Evolutionary conservation across 1,140 invertebrate species (phyloP), one percentile per base, ranked within the genome.

Genomic region (Heterodera schachtii): DNA sequence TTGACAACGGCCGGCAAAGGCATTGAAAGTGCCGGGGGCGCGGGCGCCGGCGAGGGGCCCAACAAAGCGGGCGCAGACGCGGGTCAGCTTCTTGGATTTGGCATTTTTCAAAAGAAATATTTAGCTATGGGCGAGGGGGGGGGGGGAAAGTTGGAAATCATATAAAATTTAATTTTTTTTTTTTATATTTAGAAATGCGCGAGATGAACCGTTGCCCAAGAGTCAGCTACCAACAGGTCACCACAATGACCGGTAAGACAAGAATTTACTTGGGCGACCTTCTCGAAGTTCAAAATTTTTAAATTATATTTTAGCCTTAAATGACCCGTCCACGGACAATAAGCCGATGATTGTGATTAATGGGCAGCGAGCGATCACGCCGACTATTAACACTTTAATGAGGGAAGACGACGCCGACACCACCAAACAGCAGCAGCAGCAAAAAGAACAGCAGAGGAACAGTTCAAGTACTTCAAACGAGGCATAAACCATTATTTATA

Each of bases 271-370:
- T 8, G 49, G 49, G 6, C 0, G 49, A 8, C 49, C 11, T 8
- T 52, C 6, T 52, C 31, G 31, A 31, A 31, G 31, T 52, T 52
- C 49, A 52, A 19, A 46, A 44, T 66, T 21, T 77, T 77, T 67
- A 31, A 31, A 31, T 31, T 73, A 43, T 75, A 11, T 49, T 57
- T 43, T 8, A 76, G 66, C 19, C 9, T 57, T 52, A 9, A 76
- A 64, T 19, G 75, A 43, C 0, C 52, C 73, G 69, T 67, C 71
- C 83, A 75, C 67, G 16, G 78, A 76, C 31, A 31, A 31, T 49
- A 86, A 86, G 77, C 85, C 85, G 21, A 86, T 76, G 73, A 86
- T 86, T 79, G 80, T 86, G 46, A 88, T 86, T 80, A 86, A 78
- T 64, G 85, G 87, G 64, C 83, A 88, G 47, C 60, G 49, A 6